Evolutionary conservation across 2,113 vertebrate genomes (phyloP), one percentile per base, ranked within the genome.

Genomic region (Oxygymnocypris stewartii): DNA sequence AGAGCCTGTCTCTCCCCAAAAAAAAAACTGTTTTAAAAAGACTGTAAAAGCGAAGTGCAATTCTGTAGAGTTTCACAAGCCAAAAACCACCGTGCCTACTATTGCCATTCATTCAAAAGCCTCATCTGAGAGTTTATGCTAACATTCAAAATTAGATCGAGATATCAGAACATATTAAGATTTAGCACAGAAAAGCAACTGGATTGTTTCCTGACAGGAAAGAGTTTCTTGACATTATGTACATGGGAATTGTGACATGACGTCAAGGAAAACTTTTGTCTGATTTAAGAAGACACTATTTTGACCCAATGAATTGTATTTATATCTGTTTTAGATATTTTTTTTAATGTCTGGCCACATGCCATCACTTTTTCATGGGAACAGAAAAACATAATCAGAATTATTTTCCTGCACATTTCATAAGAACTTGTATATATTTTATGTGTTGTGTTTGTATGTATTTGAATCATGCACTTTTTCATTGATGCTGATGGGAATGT

Each of bases 71-170:
- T 95, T 92, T 90, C 94, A 91, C 67, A 91, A 93, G 93, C 95
- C 96, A 94, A 95, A 95, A 95, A 79, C 93, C 35, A 92, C 89
- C 20, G 93, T 95, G 94, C 96, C 96, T 94, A 94, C 95, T 88
- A 85, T 92, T 59, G 92, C 94, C 89, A 92, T 92, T 92, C 92
- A 90, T 88, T 90, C 94, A 20, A 95, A 95, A 82, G 94, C 95
- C 89, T 93, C 96, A 57, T 93, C 90, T 79, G 96, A 97, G 92
- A 98, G 96, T 92, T 93, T 97, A 83, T 95, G 96, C 93, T 98
- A 94, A 97, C 49, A 9, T 74, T 54, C 13, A 42, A 63, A 81
- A 61, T 18, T 6, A 12, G 12, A 35, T 37, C 23, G 51, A 11
- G 18, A 54, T 51, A 51, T 71, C 35, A 73, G 4, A 20, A 20